Base-by-base conservation (phyloP, 1,140 invertebrate genomes). In the Brachionus paranguensis region DNA sequence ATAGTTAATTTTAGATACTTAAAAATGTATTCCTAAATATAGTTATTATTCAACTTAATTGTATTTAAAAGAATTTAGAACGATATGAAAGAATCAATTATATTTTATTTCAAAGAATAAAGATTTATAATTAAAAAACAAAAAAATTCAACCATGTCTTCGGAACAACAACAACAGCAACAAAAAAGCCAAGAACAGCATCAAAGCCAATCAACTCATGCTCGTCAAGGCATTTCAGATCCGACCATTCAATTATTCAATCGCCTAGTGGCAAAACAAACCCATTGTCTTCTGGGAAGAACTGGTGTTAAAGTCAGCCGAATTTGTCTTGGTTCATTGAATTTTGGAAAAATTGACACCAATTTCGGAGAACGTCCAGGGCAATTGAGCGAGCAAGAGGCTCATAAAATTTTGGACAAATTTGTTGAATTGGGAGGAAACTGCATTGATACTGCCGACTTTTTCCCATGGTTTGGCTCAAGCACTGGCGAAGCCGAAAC, bases 391-490 rank as follows among this genome's bases (percentile, higher is more conserved):
- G 86, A 87, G 24, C 84, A 84, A 3, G 43, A 78, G n/a, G 85
- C 87, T 17, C 85, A 86, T 64, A 65, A 85, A 60, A 84, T 88
- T 11, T 27, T 88, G 20, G 86, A 88, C 81, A 74, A 86, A 20
- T 88, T 85, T 84, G 85, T 86, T 14, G 85, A 88, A 84, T 84
- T 86, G 41, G 88, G 88, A 7, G 88, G 87, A 11, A 89, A 89
- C 78, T 88, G 88, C 84, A 84, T 89, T 27, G 88, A 89, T 83
- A 89, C 88, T 1, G 87, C 88, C 14, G 86, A 89, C 60, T 78
- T 87, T 11, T 89, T 87, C 60, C 81, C 81, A 12, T 81, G 78
- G 78, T 81, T 81, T 47, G 78, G 78, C 2, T 64, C 50, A 24
- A 81, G 53, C 78, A 11, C 37, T n/a, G 87, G 87, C 4, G 20